phyloP scores from a whole-genome alignment of 2,797 vertebrate species.

The Threskiornis aethiopicus region DNA sequence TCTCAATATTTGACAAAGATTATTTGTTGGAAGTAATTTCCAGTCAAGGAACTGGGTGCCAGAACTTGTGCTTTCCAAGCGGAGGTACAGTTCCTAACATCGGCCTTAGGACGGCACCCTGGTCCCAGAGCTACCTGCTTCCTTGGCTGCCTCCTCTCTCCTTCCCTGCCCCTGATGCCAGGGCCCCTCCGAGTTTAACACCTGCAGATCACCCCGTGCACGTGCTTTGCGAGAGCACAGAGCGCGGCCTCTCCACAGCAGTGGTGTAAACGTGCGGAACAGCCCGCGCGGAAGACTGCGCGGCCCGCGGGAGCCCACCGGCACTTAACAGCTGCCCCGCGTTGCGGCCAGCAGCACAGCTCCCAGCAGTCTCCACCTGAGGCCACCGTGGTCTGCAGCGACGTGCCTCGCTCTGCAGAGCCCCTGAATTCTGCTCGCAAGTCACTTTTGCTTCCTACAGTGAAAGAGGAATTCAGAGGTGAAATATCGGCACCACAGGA shows the following conservation, averaged over 20 bases:
- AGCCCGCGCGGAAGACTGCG: neutral
- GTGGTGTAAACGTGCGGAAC: accelerated
- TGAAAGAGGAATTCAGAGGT: neutral
- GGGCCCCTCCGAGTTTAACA: neutral
- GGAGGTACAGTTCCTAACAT: neutral
- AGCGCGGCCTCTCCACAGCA: neutral
- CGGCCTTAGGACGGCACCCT: neutral
- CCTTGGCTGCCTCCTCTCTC: neutral
- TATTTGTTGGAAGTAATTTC: neutral
- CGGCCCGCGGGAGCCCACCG: neutral
- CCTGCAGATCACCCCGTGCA: too few relatives aligned
- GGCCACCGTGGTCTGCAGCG: neutral
- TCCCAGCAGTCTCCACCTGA: neutral
- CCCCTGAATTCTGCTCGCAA: neutral
- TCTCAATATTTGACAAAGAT: slow-evolving; percentile 46
- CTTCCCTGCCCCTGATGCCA: neutral
- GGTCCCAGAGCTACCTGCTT: neutral
- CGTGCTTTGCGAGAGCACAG: neutral
- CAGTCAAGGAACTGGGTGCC: neutral
- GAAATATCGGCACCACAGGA: neutral
- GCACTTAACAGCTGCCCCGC: neutral
- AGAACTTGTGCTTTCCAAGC: neutral
- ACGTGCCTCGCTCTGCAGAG: neutral
- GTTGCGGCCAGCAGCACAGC: neutral
- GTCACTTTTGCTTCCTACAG: neutral